Evolutionary conservation across 2,888 invertebrate species (phyloP), one percentile per base, ranked within the genome.

Genomic region (Dynastes hyllus): DNA sequence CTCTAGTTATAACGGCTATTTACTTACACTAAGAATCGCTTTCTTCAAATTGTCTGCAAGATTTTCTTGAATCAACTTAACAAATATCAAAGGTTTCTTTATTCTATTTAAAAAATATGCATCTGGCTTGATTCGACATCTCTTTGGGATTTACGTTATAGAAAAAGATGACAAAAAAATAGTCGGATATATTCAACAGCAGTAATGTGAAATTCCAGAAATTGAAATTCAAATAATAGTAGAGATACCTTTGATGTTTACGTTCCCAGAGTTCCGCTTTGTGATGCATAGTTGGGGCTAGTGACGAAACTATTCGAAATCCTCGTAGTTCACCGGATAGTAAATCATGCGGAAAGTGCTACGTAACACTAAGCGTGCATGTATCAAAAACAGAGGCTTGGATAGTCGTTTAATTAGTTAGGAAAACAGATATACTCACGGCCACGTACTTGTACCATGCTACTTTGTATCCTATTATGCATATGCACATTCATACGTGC

Each of bases 231-330:
- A 69, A 69, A 29, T 51, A 22, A 32, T 63, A 32, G 22, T 22
- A 22, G 22, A 22, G 5, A 22, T 69, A 69, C 51, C 69, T 69
- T 69, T 69, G 69, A 69, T 51, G 69, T 69, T 51, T 51, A 27
- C 69, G 50, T 69, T 69, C 51, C 32, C 27, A n/a, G 29, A 69
- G 29, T 53, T 29, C 69, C 69, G n/a, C 50, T 51, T 69, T 69
- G 9, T 67, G 69, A 69, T 69, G 29, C 29, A 69, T 51, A 69
- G 69, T 69, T 51, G 29, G 51, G 32, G 27, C 55, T 22, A 58
- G 51, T 29, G 29, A 69, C 13, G 51, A 22, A 69, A 69, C 69
- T 69, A 69, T 69, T 69, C n/a, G 69, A 51, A 69, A 69, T 69
- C 69, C 69, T 69, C 29, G 29, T 13, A 69, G 51, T 69, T 53